Evolutionary conservation across 2,888 invertebrate species (phyloP), one percentile per base, ranked within the genome.

Genomic region (Dolichomitus sp.): DNA sequence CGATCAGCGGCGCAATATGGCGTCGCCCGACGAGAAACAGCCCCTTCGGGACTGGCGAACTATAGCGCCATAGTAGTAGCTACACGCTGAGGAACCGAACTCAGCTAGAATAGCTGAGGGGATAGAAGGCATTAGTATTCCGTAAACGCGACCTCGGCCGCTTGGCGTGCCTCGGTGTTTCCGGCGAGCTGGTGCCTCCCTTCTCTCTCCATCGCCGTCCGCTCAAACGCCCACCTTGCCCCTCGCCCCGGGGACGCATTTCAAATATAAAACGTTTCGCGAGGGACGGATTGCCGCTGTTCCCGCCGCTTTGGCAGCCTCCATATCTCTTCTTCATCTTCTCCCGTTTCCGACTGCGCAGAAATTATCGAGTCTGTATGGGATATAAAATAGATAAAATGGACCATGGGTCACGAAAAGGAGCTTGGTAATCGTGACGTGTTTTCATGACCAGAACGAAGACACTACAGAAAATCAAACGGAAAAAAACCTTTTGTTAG

Each of bases 41-140:
- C 87, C 87, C 89, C 88, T 89, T 70, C 73, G 87, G 88, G 88
- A 89, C 80, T 72, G 63, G 69, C 73, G 77, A 27, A 45, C 65
- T 63, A 65, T 65, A 61, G 42, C 40, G 42, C 66, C 54, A 65
- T 81, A 75, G 80, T 81, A 77, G 81, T 83, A 63, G 54, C 54
- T 57, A 57, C 52, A 42, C 57, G 65, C 23, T 50, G 73, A 80
- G 73, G 48, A 77, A 70, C 80, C 48, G 73, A 80, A 80, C 48
- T 80, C 68, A 37, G 75, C 80, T 80, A 80, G 80, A 83, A 83
- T 83, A 80, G 75, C 78, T 61, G 81, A 78, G 75, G 66, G 81
- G 77, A 76, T 78, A 76, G 76, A 70, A 78, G 59, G 84, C 89
- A 90, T 90, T 90, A 90, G 90, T 90, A 90, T 90, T 90, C 90